Evolutionary conservation across 2,113 vertebrate genomes (phyloP), one percentile per base, ranked within the genome.

Genomic region (Catagonus wagneri): DNA sequence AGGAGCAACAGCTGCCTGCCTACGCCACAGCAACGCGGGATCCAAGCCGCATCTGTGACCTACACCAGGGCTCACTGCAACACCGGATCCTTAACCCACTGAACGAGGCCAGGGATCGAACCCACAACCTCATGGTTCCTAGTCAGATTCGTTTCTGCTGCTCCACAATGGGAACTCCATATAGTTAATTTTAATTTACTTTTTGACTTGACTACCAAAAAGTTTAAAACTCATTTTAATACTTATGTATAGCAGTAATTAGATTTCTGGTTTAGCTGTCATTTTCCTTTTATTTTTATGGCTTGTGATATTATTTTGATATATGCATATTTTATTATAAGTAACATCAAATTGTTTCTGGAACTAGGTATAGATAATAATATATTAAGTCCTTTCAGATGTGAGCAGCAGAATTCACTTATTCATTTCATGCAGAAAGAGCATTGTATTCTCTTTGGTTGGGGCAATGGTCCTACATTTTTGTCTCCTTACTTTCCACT

Each of bases 291-390:
- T 92, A 60, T 83, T 92, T 69, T 72, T 74, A 44, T 79, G 19
- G 6, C 13, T 95, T 96, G 95, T 88, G 14, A 83, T 90, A 72
- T 61, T 81, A 66, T 94, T 93, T 93, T 89, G 39, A 63, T 58
- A 71, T 75, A 17, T 65, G 15, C 29, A 75, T 72, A 23, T 93
- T 92, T 94, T 79, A 79, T 79, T 78, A n/a, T 66, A 78, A 90
- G 16, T 75, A 80, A 75, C 39, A 94, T 88, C 58, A 90, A 60
- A 60, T 80, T 90, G 50, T 83, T 90, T 96, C 27, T 81, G 34
- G 20, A 92, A 52, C 44, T 84, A 87, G 56, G 29, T 78, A 36
- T 23, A 76, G 63, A 52, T 27, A 74, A n/a, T 84, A 92, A 95
- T 93, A 50, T 75, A 61, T 50, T 86, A 85, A 93, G 78, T 93